Percentiles rank a stretch among this genome's conserved stretches.
Conservation (phyloP, 2,888 invertebrate species). For the Lampropteryx suffumata region DNA sequence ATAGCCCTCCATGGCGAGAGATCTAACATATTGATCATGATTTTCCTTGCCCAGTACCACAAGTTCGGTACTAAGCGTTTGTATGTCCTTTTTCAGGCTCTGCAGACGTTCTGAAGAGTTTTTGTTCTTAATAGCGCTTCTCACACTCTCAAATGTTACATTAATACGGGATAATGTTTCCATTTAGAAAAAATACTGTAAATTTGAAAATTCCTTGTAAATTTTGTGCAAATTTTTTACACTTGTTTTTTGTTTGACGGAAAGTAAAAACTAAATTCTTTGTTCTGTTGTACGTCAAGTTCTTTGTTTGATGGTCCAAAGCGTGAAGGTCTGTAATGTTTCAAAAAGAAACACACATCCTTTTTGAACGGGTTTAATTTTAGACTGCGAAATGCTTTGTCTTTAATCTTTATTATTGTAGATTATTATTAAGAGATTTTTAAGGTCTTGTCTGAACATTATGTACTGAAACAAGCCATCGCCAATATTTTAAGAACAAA, state of each 20-base stretch:
- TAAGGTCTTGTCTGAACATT: too few species aligned
- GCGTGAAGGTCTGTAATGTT: not conserved
- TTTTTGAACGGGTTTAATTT: too few species aligned
- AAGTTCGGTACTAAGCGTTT: conserved; percentile 58
- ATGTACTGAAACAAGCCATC: too few species aligned
- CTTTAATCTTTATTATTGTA: too few species aligned
- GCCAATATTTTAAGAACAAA: too few species aligned
- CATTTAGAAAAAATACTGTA: conserved; percentile 42
- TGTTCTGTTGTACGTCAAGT: conserved; percentile 9
- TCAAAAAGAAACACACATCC: too few species aligned
- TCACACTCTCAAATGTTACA: conserved; percentile 61
- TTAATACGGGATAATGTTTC: conserved; percentile 61
- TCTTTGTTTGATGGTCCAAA: not conserved
- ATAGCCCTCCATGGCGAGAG: conserved; percentile 73
- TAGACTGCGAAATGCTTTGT: too few species aligned
- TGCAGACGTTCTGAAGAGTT: conserved; percentile 56
- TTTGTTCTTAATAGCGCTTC: conserved; percentile 58
- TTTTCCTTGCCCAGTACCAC: conserved; percentile 63
- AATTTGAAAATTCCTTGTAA: conserved; percentile 25
- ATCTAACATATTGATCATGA: conserved; percentile 59
- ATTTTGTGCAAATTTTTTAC: conserved; percentile 6
- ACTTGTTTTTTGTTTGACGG: conserved; percentile 14
- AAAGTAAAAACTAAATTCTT: conserved; percentile 15
- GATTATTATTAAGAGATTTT: too few species aligned
- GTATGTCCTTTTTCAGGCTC: conserved; percentile 61